These are phyloP conservation scores for Conchocele bisecta DNA, from an alignment of 2,888 invertebrate species.

Conservation along the genomic window DNA sequence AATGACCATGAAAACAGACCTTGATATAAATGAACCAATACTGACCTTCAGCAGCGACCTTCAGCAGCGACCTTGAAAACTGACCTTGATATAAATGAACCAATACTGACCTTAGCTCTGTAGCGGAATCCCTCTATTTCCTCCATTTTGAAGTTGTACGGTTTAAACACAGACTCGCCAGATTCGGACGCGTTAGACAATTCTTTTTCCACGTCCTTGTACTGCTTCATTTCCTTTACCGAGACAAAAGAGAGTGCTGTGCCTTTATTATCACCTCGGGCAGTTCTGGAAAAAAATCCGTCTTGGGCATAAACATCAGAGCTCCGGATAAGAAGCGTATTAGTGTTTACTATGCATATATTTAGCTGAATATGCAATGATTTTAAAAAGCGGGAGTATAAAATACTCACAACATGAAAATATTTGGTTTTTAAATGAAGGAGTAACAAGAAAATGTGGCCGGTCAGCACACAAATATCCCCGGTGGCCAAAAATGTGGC, in stretches of 20 bases:
- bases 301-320: not conserved
- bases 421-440: too few relatives aligned
- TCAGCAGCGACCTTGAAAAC: too few relatives aligned
- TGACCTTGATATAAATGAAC: too few relatives aligned
- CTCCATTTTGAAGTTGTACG: conserved; percentile 96
- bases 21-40: not conserved
- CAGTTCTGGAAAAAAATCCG: conserved; percentile 83
- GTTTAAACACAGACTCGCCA: conserved; percentile 85
- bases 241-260: conserved; percentile 91
- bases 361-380: too few relatives aligned
- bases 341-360: not conserved
- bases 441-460: too few relatives aligned
- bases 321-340: too few relatives aligned
- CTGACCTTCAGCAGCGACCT: too few relatives aligned
- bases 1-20: too few relatives aligned
- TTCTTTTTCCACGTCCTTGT: conserved; percentile 88
- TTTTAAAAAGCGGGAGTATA: too few relatives aligned
- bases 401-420: too few relatives aligned
- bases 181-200: conserved; percentile 76
- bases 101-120: conserved; percentile 87
- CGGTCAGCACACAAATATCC: too few relatives aligned
- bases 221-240: conserved; percentile 88
- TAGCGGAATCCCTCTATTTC: conserved; percentile 98
- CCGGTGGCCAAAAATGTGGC: too few relatives aligned
- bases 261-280: conserved; percentile 84